Evolutionary conservation across 2,113 vertebrate genomes (phyloP).

Genomic region (Equus quagga): DNA sequence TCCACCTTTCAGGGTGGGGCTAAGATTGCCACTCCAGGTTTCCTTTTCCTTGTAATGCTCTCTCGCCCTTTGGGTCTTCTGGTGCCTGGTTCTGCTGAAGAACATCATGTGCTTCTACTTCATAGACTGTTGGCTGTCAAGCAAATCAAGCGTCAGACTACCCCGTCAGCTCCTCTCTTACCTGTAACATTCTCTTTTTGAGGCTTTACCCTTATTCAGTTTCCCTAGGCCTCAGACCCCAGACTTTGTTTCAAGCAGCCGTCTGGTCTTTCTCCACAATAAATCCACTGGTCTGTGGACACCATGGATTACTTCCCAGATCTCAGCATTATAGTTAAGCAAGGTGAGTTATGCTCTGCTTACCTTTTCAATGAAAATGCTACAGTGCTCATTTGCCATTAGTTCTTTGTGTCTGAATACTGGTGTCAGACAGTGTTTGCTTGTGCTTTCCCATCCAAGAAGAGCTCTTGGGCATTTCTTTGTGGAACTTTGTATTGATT

Average conservation of each 20-base stretch:
- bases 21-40: neutral
- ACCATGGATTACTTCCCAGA: neutral
- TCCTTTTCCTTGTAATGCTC: neutral
- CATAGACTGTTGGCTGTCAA: neutral
- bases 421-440: neutral
- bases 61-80: neutral
- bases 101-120: neutral
- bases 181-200: neutral
- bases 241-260: neutral
- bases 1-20: neutral
- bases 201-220: neutral
- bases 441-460: neutral
- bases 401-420: neutral
- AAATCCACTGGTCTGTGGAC: neutral
- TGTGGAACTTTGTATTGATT: neutral
- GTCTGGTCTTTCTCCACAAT: neutral
- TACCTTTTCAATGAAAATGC: neutral
- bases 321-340: neutral
- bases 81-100: neutral
- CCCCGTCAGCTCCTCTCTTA: neutral
- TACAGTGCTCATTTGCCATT: neutral
- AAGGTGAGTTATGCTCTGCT: neutral
- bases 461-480: neutral
- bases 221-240: neutral
- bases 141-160: neutral